phyloP scores from a whole-genome alignment of 2,797 vertebrate species.

The Acridotheres tristis region DNA sequence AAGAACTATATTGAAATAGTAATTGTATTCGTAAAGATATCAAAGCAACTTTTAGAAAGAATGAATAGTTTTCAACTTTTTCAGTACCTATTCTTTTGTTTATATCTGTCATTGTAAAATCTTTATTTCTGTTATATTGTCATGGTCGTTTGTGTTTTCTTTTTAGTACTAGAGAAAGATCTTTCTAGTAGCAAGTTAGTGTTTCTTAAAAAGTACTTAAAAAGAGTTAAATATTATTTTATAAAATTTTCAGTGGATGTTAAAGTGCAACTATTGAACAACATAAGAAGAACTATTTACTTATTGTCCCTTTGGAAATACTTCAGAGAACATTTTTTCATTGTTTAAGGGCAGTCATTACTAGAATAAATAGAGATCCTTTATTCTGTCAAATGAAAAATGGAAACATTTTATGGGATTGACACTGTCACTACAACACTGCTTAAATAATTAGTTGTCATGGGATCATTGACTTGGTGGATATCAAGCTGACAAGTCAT shows the following conservation, averaged over 20 bases:
- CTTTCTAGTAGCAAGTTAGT: conserved; percentile 13
- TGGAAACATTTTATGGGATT: background rate
- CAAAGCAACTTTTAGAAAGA: conserved; percentile 10
- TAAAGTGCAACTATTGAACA: background rate
- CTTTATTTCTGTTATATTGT: conserved; percentile 25
- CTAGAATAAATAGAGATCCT: background rate
- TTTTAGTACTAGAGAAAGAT: conserved; percentile 20
- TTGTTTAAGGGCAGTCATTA: conserved; percentile 16
- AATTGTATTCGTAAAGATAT: conserved; percentile 28
- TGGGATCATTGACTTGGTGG: background rate
- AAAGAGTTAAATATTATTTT: conserved; percentile 34
- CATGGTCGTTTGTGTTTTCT: conserved; percentile 37
- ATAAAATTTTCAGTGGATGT: background rate
- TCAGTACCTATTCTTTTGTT: background rate
- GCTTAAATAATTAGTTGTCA: background rate
- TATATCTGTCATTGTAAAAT: conserved; percentile 46
- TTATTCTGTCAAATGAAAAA: conserved; percentile 49
- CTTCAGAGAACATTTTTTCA: background rate
- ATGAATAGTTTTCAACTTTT: conserved; percentile 39
- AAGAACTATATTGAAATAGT: background rate
- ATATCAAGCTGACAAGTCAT: background rate
- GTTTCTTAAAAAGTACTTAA: conserved; percentile 31
- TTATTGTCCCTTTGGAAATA: background rate
- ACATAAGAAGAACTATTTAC: background rate
- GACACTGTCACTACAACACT: background rate